phyloP scores from a whole-genome alignment of 2,113 vertebrate species.

The Sterna hirundo region DNA sequence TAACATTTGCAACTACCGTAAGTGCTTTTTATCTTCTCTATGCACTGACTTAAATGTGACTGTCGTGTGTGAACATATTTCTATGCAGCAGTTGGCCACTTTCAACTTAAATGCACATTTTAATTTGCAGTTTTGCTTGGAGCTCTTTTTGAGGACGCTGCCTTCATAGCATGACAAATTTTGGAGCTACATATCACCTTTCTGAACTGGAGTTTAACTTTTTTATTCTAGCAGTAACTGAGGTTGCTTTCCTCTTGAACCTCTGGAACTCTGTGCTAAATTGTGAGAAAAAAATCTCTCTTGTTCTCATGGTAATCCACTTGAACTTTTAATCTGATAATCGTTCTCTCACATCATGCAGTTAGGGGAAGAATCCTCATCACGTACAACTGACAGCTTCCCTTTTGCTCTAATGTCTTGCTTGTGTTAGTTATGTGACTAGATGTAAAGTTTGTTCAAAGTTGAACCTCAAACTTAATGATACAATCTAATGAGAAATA shows the following conservation, averaged over 20 bases:
- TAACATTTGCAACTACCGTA: slow-evolving; percentile 89
- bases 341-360: slow-evolving; percentile 39
- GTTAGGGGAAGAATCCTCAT: slow-evolving; percentile 36
- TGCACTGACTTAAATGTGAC: slow-evolving; percentile 92
- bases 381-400: slow-evolving; percentile 39
- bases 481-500: slow-evolving; percentile 50
- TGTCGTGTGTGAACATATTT: slow-evolving; percentile 86
- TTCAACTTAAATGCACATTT: slow-evolving; percentile 66
- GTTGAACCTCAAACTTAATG: slow-evolving; percentile 54
- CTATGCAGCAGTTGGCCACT: slow-evolving; percentile 83
- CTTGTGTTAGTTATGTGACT: slow-evolving; percentile 65
- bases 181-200: slow-evolving; percentile 43
- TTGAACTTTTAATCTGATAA: slow-evolving; percentile 62
- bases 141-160: slow-evolving; percentile 42
- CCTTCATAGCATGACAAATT: slow-evolving; percentile 58
- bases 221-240: slow-evolving; percentile 7
- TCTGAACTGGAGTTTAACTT: slow-evolving; percentile 19
- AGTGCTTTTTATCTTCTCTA: slow-evolving; percentile 95
- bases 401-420: slow-evolving; percentile 52
- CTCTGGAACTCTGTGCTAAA: slow-evolving; percentile 62
- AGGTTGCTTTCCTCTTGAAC: slow-evolving; percentile 51
- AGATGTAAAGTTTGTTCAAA: slow-evolving; percentile 56
- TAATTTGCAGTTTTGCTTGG: slow-evolving; percentile 65
- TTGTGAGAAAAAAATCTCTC: slow-evolving; percentile 64
- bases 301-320: slow-evolving; percentile 56